These are phyloP conservation scores for Mya arenaria DNA, from an alignment of 1,140 invertebrate genomes.

Conservation along the genomic window DNA sequence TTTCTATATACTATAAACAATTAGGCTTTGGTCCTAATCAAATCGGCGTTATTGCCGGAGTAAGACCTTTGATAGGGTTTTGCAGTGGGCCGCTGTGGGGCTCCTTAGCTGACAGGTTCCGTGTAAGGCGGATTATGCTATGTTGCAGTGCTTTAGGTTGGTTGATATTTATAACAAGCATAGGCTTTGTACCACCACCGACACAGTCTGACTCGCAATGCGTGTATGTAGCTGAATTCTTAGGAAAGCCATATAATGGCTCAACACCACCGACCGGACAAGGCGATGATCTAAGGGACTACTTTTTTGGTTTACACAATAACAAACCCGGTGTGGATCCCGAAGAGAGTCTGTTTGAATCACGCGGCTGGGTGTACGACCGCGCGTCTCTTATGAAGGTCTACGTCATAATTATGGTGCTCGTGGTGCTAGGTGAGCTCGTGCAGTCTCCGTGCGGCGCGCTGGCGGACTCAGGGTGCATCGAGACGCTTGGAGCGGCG, in stretches of 20 bases:
- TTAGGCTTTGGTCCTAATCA: slow-evolving; percentile 53
- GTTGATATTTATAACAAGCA: slow-evolving; percentile 37
- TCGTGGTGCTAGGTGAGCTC: slow-evolving; percentile 48
- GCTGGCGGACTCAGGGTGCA: slow-evolving; percentile 47
- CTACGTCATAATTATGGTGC: slow-evolving; percentile 23
- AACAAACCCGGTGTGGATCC: slow-evolving; percentile 1
- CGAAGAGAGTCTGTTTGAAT: slow-evolving; percentile 44
- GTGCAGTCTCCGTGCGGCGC: slow-evolving; percentile 48
- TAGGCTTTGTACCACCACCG: slow-evolving; percentile 42
- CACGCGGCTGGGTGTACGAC: slow-evolving; percentile 51
- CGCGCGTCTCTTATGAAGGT: background rate
- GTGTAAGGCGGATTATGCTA: slow-evolving; percentile 34
- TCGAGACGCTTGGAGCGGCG: slow-evolving; percentile 28
- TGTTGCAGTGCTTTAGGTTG: slow-evolving; percentile 42
- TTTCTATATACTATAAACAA: slow-evolving; percentile 55
- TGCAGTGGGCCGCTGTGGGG: slow-evolving; percentile 48
- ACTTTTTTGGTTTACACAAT: slow-evolving; percentile 17
- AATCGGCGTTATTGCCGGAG: slow-evolving; percentile 50
- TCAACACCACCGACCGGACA: background rate
- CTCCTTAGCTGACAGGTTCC: slow-evolving; percentile 47
- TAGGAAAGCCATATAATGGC: background rate
- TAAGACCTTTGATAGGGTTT: slow-evolving; percentile 45
- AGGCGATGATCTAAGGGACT: background rate
- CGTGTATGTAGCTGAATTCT: slow-evolving; percentile 16
- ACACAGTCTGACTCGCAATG: slow-evolving; percentile 21